These are phyloP conservation scores for Penaeus monodon DNA, from an alignment of 2,888 invertebrate genomes.

Conservation along the genomic window DNA sequence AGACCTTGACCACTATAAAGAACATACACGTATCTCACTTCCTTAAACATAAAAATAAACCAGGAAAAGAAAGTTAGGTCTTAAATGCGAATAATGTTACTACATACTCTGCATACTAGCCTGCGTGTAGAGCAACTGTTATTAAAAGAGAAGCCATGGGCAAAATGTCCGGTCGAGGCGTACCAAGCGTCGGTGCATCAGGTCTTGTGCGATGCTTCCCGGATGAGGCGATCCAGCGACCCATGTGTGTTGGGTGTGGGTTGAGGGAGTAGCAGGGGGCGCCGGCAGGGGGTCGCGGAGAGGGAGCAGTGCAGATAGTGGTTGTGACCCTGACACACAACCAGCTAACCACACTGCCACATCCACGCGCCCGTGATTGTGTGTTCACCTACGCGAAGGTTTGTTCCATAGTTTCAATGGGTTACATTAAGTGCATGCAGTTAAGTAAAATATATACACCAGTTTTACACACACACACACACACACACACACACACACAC, in stretches of 20 bases:
- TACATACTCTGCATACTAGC: too few species aligned
- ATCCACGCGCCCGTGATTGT: constrained; percentile 30
- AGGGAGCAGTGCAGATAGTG: constrained; percentile 62
- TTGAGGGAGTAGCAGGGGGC: not conserved
- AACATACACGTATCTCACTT: too few species aligned
- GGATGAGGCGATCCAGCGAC: not conserved
- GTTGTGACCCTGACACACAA: constrained; percentile 63
- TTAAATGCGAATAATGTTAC: too few species aligned
- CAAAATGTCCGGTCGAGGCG: too few species aligned
- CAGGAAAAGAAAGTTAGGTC: too few species aligned
- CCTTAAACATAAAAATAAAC: too few species aligned
- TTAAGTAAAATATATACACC: not conserved
- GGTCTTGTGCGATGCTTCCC: constrained; percentile 18
- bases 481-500: not conserved
- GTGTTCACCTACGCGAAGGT: not conserved
- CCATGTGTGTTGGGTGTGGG: not conserved
- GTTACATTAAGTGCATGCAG: not conserved
- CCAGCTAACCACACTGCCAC: constrained; percentile 65
- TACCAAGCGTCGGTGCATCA: constrained; percentile 1
- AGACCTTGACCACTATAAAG: too few species aligned
- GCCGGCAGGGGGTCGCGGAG: constrained; percentile 10
- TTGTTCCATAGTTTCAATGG: not conserved
- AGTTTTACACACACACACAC: not conserved
- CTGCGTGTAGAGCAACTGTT: too few species aligned
- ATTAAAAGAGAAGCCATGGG: too few species aligned